These are phyloP conservation scores for Listrodromus nycthemerus DNA, from an alignment of 2,888 invertebrate genomes.

Conservation along the genomic window DNA sequence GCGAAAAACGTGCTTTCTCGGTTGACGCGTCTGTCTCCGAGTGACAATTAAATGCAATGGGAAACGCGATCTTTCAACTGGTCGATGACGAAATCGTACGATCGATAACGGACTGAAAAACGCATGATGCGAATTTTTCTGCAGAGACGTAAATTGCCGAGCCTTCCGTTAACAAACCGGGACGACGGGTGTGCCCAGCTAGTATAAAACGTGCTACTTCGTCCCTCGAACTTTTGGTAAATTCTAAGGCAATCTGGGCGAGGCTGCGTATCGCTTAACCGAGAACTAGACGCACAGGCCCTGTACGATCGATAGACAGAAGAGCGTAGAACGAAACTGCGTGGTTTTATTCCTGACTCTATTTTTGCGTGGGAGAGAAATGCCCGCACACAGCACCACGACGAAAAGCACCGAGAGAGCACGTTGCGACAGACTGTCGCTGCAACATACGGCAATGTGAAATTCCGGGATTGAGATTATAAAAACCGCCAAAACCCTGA, in stretches of 20 bases:
- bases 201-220: background rate
- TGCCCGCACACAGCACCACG: background rate
- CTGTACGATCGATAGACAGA: background rate
- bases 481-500: background rate
- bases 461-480: background rate
- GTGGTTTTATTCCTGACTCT: background rate
- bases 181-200: background rate
- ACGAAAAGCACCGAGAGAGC: background rate
- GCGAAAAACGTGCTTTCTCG: background rate
- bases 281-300: background rate
- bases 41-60: background rate
- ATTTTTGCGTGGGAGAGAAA: slow-evolving; percentile 15
- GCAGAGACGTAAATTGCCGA: background rate
- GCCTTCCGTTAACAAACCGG: background rate
- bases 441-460: background rate
- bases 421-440: background rate
- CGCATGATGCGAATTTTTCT: background rate
- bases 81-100: slow-evolving; percentile 34
- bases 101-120: slow-evolving; percentile 7
- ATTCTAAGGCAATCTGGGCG: background rate
- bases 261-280: background rate
- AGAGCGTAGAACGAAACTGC: background rate
- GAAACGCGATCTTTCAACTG: background rate
- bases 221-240: background rate
- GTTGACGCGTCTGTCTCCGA: background rate